Base-by-base conservation (phyloP, 2,113 vertebrate genomes). In the Micromys minutus region DNA sequence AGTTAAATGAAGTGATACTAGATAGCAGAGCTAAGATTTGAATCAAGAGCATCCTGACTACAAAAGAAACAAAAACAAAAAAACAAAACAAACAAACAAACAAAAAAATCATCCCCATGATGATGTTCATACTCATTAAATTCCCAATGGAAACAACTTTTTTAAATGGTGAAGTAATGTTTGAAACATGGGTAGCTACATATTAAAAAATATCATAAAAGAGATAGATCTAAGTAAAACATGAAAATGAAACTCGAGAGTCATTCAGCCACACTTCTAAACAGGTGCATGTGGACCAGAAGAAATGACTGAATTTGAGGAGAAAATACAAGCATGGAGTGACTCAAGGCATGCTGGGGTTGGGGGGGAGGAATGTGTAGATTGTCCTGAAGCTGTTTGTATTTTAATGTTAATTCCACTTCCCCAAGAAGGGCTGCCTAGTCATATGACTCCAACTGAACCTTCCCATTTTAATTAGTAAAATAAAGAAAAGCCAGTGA, bases 191-290 rank as follows among this genome's bases (percentile, higher is more conserved):
- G 61, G 63, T 47, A 92, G 59, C 42, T 34, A 93, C 90, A 5
- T 59, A 22, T 22, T 61, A 55, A 67, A 67, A 94, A 85, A 76
- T 17, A 67, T 52, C n/a, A 21, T 47, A 34, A 85, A 47, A 47
- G 39, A 61, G 57, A 59, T 7, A 67, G 69, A 19, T 84, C 74
- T 59, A 69, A 52, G 77, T 74, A 87, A 55, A 85, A 95, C 90
- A 13, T 67, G 55, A 87, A 93, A 90, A 76, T 65, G 9, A 87
- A 92, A 95, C 36, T 17, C 86, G 67, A 94, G 9, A 76, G 31
- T 31, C 84, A 8, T 50, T 79, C 57, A 90, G 61, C 36, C 71
- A 89, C 69, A 34, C 50, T 75, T 96, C 79, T 61, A 24, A 93
- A 45, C 22, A 86, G 71, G 65, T 10, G 8, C 4, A 47, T 34